Base-by-base conservation (phyloP, 2,888 invertebrate genomes). In the Brenthis ino region DNA sequence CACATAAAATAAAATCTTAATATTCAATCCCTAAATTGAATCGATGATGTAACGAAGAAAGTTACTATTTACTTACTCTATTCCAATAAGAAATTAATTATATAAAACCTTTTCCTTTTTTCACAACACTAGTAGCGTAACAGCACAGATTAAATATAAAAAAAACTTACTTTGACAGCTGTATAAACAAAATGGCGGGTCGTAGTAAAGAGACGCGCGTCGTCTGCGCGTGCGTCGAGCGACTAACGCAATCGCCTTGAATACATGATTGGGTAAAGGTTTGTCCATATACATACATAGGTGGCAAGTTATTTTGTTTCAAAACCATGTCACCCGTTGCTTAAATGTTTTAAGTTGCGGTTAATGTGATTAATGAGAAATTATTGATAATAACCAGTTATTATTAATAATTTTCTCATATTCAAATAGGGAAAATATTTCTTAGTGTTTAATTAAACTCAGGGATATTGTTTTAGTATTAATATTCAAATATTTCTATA, bases 131-230 rank as follows among this genome's bases (percentile, higher is more conserved):
- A 14, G 60, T 28, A 14, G 60, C 48, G 60, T 65, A 57, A 61
- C 63, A 47, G 37, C 61, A 68, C 65, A 71, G 69, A 69, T 69
- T 69, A 28, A 65, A 68, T 67, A 67, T 24, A 64, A 68, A 57
- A 20, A 20, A 47, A 51, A 67, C 55, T 61, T 68, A 66, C 65
- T 67, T 68, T 72, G 79, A 79, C 85, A 86, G 81, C 83, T 85
- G 84, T 74, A 75, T 71, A 83, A 82, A 85, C 77, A 81, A 80
- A 70, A 80, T 80, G 78, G 79, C 78, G 75, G 76, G 65, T 69
- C 11, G 72, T 67, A 68, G 54, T 56, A 67, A 28, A 43, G 11
- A 12, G 56, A 67, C 72, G 57, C 60, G 74, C 73, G 71, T 64
- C 66, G 72, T 69, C 67, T 69, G 71, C 71, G 72, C 75, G 58